Base-by-base conservation (phyloP, 2,888 invertebrate genomes). In the Heteropelma amictum region DNA sequence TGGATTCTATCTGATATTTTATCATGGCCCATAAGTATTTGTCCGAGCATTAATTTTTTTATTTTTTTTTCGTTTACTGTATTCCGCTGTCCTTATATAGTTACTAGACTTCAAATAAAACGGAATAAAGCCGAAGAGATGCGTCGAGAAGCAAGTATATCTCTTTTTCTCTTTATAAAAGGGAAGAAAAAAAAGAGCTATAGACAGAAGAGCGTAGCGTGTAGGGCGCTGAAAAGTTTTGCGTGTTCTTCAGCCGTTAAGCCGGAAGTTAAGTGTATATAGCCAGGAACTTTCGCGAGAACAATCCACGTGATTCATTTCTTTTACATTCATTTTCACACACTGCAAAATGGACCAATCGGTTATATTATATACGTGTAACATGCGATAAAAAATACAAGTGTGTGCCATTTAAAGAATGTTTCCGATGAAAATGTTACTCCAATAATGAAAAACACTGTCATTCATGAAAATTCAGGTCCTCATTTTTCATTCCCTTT, bases 181-280 rank as follows among this genome's bases (percentile, higher is more conserved):
- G n/a, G n/a, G 33, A 58, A 14, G 21, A 8, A 61, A 69, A 45
- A 30, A 53, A 69, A 60, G 33, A 54, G 45, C 35, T 47, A n/a
- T 14, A 33, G 33, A 40, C 40, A 45, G 54, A 67, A 47, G 40
- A 17, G 33, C n/a, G 1, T 47, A 47, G 45, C 33, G 47, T 17
- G 21, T 17, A 51, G 23, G 35, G 26, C 45, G 54, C 28, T 33
- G 54, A 61, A 67, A 72, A 60, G 67, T 42, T 53, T 26, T 61
- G 67, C 72, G 72, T 67, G 72, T 54, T 54, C 53, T 47, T n/a
- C 45, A 38, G 54, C 61, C 67, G 54, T 72, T 67, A 72, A 70
- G 47, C n/a, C 61, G 45, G 33, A 26, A 61, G 61, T 47, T 30
- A 14, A 47, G 19, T 61, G 12, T 40, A 17, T 51, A 30, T 35